A percentile compares a stretch with the other conserved stretches of the same genome.
Conservation (phyloP, 2,113 vertebrate genomes). For the Forbesichthys papilliferus region DNA sequence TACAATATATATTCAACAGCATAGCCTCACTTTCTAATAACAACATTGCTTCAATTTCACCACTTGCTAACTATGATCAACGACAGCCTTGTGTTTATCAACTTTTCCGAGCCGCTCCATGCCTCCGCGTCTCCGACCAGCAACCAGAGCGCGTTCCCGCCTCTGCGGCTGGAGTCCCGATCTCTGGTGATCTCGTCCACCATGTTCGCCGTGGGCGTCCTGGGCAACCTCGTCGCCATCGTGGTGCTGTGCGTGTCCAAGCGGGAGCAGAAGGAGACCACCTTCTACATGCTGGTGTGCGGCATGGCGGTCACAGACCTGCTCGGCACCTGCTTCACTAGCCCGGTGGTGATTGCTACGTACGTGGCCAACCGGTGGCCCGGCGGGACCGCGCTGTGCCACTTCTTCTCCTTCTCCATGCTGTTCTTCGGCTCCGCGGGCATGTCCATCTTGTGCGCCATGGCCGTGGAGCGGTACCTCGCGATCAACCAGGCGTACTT, state of each 20-base stretch:
- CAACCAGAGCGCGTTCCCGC: constrained; percentile 53
- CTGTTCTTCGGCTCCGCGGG: constrained; percentile 82
- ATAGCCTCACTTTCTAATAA: too few species aligned
- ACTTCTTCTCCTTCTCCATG: constrained; percentile 84
- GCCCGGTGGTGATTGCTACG: constrained; percentile 81
- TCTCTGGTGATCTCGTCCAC: constrained; percentile 77
- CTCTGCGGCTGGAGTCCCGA: constrained; percentile 67
- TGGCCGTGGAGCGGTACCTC: constrained; percentile 81
- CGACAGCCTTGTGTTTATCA: constrained; percentile 47
- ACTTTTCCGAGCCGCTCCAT: constrained; percentile 53
- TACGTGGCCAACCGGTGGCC: constrained; percentile 77
- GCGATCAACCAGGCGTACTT: constrained; percentile 82
- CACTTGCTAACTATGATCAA: constrained; percentile 53
- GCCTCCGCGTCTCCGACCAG: constrained; percentile 27
- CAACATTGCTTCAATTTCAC: too few species aligned
- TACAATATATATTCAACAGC: too few species aligned
- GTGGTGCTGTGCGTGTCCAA: constrained; percentile 79
- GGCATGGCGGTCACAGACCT: constrained; percentile 83
- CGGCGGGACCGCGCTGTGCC: constrained; percentile 75
- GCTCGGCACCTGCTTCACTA: constrained; percentile 81
- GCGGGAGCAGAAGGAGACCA: constrained; percentile 81
- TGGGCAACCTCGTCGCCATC: constrained; percentile 80
- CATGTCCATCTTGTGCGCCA: constrained; percentile 81
- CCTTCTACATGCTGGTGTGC: constrained; percentile 81
- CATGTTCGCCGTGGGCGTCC: constrained; percentile 79